These are phyloP conservation scores for Scaptomyza cyrtandrae DNA, from an alignment of 2,888 invertebrate species.

Conservation along the genomic window DNA sequence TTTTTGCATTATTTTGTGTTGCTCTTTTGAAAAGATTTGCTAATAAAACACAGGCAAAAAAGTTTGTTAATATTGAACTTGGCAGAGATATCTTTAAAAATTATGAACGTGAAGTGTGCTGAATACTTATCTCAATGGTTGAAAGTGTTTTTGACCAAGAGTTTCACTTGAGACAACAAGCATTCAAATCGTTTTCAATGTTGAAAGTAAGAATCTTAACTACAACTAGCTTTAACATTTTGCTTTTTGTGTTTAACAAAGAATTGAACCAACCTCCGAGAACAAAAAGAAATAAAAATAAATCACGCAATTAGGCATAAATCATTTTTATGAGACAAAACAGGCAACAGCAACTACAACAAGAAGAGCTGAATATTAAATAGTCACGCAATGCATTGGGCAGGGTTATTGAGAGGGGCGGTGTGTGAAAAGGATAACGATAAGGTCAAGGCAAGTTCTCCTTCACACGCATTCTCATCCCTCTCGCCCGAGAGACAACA, in stretches of 20 bases:
- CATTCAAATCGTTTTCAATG: background rate
- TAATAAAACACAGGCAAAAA: conserved; percentile 8
- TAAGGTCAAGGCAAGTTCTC: conserved; percentile 47
- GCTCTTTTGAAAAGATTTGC: conserved; percentile 31
- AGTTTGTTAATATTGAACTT: conserved; percentile 53
- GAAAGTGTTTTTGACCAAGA: conserved; percentile 29
- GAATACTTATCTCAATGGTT: conserved; percentile 23
- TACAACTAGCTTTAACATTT: background rate
- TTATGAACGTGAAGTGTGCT: conserved; percentile 31
- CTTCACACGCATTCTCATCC: conserved; percentile 7
- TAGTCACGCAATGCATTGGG: conserved; percentile 71
- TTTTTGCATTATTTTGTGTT: conserved; percentile 30
- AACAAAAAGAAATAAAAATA: background rate
- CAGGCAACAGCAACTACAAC: conserved; percentile 21
- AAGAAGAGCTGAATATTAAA: conserved; percentile 64
- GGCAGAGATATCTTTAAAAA: conserved; percentile 26
- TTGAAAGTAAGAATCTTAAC: background rate
- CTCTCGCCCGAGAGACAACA: conserved; percentile 44
- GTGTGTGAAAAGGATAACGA: conserved; percentile 44
- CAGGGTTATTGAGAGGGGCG: background rate
- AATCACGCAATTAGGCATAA: conserved; percentile 67
- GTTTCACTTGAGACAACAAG: background rate
- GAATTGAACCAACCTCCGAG: conserved; percentile 9
- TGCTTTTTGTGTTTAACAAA: background rate
- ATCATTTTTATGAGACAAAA: conserved; percentile 79